Conservation (phyloP, 2,888 invertebrate species). For the Perizoma flavofasciatum region DNA sequence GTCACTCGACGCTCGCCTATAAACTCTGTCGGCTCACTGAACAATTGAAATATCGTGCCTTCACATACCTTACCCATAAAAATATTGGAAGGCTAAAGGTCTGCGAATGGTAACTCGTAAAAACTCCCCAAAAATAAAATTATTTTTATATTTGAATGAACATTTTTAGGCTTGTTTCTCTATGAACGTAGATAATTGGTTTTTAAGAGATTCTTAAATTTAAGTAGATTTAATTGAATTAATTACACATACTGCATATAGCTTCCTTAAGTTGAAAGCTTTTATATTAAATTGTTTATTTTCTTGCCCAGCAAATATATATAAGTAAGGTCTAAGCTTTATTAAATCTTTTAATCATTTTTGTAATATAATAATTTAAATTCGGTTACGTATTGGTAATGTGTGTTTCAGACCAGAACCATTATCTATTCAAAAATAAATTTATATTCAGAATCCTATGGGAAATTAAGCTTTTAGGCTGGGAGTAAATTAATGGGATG, state of each 20-base stretch:
- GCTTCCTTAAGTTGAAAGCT: background rate
- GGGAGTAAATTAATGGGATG: slow-evolving; percentile 40
- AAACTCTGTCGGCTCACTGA: slow-evolving; percentile 72
- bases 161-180: background rate
- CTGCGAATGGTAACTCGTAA: slow-evolving; percentile 22
- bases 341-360: slow-evolving; percentile 17
- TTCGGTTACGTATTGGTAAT: slow-evolving; percentile 18
- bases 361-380: slow-evolving; percentile 9
- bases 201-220: too few species aligned
- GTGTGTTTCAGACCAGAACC: slow-evolving; percentile 31
- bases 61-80: slow-evolving; percentile 59
- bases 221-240: background rate
- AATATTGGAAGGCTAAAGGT: slow-evolving; percentile 51
- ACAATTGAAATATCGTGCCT: slow-evolving; percentile 73
- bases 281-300: background rate
- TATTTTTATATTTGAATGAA: slow-evolving; percentile 6
- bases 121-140: slow-evolving; percentile 13
- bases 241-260: background rate
- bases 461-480: slow-evolving; percentile 42
- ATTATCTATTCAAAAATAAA: slow-evolving; percentile 42
- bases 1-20: slow-evolving; percentile 71
- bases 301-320: too few species aligned
- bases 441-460: slow-evolving; percentile 40
- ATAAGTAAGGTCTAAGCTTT: too few species aligned
- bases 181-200: too few species aligned